Evolutionary conservation across 2,797 vertebrate species (phyloP).

Genomic region (Crotalus adamanteus): DNA sequence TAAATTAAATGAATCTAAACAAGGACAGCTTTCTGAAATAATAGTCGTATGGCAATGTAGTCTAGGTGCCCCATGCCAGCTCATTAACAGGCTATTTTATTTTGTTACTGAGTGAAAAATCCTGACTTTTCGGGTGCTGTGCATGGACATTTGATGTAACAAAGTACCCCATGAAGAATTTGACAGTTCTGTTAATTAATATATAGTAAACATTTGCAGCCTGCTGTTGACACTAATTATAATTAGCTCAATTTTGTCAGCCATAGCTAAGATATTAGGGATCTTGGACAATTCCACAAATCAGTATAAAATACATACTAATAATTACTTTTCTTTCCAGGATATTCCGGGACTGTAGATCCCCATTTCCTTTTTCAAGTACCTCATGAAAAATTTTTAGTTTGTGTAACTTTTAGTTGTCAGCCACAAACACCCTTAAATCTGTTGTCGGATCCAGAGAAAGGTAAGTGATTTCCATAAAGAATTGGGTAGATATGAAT

Average conservation of each 20-base stretch:
- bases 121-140: not conserved
- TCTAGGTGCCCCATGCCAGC: not conserved
- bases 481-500: not conserved
- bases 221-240: not conserved
- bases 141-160: not conserved
- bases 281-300: not conserved
- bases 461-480: slow-evolving; percentile 69
- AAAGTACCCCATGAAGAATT: not conserved
- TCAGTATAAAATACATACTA: not conserved
- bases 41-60: not conserved
- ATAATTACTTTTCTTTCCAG: slow-evolving; percentile 22
- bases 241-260: not conserved
- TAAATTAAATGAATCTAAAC: not conserved
- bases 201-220: not conserved
- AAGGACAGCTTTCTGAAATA: not conserved
- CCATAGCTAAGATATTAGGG: not conserved
- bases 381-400: slow-evolving; percentile 65
- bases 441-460: slow-evolving; percentile 78
- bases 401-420: slow-evolving; percentile 81
- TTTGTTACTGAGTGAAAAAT: not conserved
- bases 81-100: not conserved
- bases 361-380: slow-evolving; percentile 77
- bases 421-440: slow-evolving; percentile 69
- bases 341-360: slow-evolving; percentile 63
- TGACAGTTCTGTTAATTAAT: not conserved